Percentiles rank a stretch among this genome's conserved stretches.
Conservation (phyloP, 2,888 invertebrate species). For the Melipona bicolor region DNA sequence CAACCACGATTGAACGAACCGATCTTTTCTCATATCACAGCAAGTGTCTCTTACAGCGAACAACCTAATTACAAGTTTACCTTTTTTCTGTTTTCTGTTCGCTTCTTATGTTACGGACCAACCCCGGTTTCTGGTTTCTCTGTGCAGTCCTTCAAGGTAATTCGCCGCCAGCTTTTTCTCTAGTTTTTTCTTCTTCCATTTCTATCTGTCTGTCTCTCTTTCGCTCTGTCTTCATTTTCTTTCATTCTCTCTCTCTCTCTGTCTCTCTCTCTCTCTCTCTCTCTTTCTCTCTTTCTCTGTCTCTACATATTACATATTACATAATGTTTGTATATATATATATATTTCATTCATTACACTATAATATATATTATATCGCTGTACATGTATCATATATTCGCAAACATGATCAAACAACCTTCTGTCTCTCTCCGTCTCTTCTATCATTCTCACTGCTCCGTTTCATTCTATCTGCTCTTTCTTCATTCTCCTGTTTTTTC, state of each 20-base stretch:
- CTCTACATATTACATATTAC: constrained; percentile 23
- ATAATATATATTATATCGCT: constrained; percentile 20
- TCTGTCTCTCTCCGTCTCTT: constrained; percentile 35
- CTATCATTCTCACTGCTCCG: constrained; percentile 34
- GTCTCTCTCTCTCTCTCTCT: constrained; percentile 25
- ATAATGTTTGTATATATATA: constrained; percentile 34
- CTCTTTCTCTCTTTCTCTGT: constrained; percentile 30
- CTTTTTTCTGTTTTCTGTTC: constrained; percentile 83
- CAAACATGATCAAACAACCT: constrained; percentile 41
- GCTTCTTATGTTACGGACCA: constrained; percentile 83
- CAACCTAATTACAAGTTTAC: constrained; percentile 79
- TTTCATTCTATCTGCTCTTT: constrained; percentile 42
- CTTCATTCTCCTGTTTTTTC: constrained; percentile 40
- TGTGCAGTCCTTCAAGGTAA: constrained; percentile 84
- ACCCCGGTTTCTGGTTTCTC: constrained; percentile 83
- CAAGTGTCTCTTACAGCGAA: constrained; percentile 73
- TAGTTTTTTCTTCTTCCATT: constrained; percentile 56
- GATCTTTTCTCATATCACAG: constrained; percentile 51
- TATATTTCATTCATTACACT: constrained; percentile 42
- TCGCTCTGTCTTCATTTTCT: constrained; percentile 29
- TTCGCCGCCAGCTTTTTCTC: constrained; percentile 77
- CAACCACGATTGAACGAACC: constrained; percentile 41
- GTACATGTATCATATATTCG: constrained; percentile 51
- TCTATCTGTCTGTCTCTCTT: constrained; percentile 30
- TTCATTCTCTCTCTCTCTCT: constrained; percentile 34